A percentile compares a stretch with the other conserved stretches of the same genome.
phyloP scores from a whole-genome alignment of 2,113 vertebrate species.

The Calyptomena viridis region DNA sequence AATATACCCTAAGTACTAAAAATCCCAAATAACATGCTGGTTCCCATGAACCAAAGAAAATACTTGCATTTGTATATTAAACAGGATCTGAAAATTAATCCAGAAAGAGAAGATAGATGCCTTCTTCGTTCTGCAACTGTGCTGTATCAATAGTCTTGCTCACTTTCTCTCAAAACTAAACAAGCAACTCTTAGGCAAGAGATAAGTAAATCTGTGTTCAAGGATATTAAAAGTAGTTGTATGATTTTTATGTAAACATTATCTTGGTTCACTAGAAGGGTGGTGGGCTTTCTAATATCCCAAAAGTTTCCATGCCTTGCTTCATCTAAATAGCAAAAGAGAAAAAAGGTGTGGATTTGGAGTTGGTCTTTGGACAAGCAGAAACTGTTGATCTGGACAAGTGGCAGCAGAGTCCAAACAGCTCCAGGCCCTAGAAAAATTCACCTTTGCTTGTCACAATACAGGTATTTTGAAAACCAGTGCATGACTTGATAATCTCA shows the following conservation, averaged over 20 bases:
- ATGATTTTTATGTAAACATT: not conserved
- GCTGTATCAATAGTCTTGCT: not conserved
- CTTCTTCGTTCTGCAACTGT: not conserved
- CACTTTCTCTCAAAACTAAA: not conserved
- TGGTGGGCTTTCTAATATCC: not conserved
- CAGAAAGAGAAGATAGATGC: not conserved
- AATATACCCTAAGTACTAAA: not conserved
- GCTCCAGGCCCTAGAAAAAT: not conserved
- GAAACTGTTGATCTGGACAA: not conserved
- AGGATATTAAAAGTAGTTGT: not conserved
- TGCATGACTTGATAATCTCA: not conserved
- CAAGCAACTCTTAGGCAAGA: not conserved
- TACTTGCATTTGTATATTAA: not conserved
- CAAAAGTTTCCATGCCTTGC: not conserved
- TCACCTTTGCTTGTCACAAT: not conserved
- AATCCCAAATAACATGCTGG: not conserved
- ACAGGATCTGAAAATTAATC: not conserved
- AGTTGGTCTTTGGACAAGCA: not conserved
- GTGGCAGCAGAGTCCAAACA: not conserved
- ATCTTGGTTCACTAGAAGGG: not conserved
- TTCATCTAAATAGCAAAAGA: not conserved
- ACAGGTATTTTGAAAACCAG: not conserved
- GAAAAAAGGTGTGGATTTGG: not conserved
- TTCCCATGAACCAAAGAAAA: not conserved
- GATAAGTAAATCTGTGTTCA: not conserved